A percentile compares a stretch with the other conserved stretches of the same genome.
Conservation (phyloP, 2,797 vertebrate genomes). For the Cryptoblepharus egeriae region DNA sequence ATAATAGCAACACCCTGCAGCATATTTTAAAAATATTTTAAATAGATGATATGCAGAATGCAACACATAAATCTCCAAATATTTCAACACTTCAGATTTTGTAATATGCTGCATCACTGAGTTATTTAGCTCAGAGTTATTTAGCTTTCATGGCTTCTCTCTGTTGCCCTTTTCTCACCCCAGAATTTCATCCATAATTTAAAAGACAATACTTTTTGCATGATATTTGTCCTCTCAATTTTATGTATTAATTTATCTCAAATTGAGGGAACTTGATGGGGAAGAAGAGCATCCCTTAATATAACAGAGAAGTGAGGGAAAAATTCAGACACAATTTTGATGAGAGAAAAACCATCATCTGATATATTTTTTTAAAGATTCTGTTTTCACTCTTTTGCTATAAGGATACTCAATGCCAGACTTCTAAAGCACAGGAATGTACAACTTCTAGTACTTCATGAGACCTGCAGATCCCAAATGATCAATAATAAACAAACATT, state of each 20-base stretch:
- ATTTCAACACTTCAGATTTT: slow-evolving; percentile 1
- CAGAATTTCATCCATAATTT: slow-evolving; percentile 44
- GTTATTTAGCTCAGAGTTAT: slow-evolving; percentile 24
- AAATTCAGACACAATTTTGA: slow-evolving; percentile 45
- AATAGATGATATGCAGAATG: not conserved
- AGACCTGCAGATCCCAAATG: slow-evolving; percentile 44
- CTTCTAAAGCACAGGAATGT: slow-evolving; percentile 43
- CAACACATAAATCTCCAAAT: not conserved
- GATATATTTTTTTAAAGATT: slow-evolving; percentile 28
- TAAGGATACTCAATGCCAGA: slow-evolving; percentile 40
- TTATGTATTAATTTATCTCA: slow-evolving; percentile 49
- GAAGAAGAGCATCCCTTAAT: slow-evolving; percentile 31
- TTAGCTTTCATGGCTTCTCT: not conserved
- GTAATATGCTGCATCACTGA: slow-evolving; percentile 4
- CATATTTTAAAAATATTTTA: not conserved
- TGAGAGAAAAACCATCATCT: slow-evolving; percentile 40
- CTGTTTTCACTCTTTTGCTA: slow-evolving; percentile 33
- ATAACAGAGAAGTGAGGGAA: not conserved
- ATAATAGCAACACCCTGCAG: not conserved
- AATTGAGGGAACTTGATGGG: slow-evolving; percentile 30
- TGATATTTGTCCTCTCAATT: slow-evolving; percentile 7
- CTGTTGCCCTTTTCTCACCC: not conserved
- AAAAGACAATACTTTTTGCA: slow-evolving; percentile 3
- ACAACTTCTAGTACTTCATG: slow-evolving; percentile 27
- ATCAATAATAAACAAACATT: slow-evolving; percentile 64